Evolutionary conservation across 2,888 invertebrate species (phyloP), one percentile per base, ranked within the genome.

Genomic region (Formica aserva): DNA sequence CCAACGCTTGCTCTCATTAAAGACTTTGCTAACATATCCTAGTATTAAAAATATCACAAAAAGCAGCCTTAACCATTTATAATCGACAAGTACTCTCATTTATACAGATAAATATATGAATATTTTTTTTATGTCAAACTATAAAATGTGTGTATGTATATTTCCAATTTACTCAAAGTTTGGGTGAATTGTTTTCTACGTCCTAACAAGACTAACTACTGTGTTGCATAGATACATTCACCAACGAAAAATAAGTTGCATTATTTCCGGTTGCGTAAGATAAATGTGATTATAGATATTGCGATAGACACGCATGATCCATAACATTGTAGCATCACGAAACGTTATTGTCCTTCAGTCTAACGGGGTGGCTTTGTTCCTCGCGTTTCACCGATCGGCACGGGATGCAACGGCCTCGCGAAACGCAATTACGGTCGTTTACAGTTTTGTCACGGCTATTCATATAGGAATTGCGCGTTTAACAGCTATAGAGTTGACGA

Each of bases 361-460:
- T 29, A 35, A 32, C 15, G 22, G 15, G 22, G 48, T 13, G 65
- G 45, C n/a, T 52, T 55, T 26, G 52, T 48, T 52, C 41, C 48
- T 63, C 65, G 32, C 26, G 18, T 45, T 52, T 78, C 67, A 62
- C 57, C 48, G 67, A n/a, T 67, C 69, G 71, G 18, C 45, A 48
- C 48, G 82, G 60, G 45, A 60, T 52, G 69, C 32, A 57, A 82
- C 52, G 76, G 38, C 62, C 71, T 67, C 35, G 26, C 18, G 84
- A 86, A 86, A 90, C 85, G 90, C 86, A 87, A 90, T 90, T 90
- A 89, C 84, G 84, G 78, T 88, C 90, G 90, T 90, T 90, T 90
- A 90, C 88, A 89, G 89, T 90, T 90, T 88, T 90, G 90, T 90
- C 90, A 89, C 88, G 91, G 88, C 84, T 86, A 89, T 90, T 90